phyloP scores from a whole-genome alignment of 2,797 vertebrate species.

The Carduelis carduelis region DNA sequence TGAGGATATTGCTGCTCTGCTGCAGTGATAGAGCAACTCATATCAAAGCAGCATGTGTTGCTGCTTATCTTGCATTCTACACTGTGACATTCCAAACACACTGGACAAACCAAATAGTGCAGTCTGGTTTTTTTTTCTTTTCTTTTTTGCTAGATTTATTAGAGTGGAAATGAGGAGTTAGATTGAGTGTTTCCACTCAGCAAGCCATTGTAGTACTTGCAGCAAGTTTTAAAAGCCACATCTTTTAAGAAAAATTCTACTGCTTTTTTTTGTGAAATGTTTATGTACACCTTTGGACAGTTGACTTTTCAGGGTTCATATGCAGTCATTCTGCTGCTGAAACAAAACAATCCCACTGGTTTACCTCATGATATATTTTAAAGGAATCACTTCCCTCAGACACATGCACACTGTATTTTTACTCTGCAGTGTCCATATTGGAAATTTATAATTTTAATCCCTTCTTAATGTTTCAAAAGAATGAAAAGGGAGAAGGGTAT shows the following conservation, averaged over 20 bases:
- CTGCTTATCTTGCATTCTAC: slow-evolving; percentile 31
- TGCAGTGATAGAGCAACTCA: neutral
- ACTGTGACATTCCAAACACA: neutral
- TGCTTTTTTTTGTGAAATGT: neutral
- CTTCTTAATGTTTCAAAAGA: neutral
- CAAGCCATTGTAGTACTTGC: neutral
- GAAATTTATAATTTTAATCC: neutral
- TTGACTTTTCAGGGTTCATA: neutral
- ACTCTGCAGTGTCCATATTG: fast-evolving
- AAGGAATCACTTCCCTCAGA: neutral
- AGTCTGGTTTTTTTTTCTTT: neutral
- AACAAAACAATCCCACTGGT: neutral
- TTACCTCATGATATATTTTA: neutral
- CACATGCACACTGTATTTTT: neutral
- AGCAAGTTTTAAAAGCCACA: neutral
- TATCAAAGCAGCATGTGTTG: slow-evolving; percentile 13
- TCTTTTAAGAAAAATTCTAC: neutral
- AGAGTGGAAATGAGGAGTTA: neutral
- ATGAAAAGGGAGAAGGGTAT: neutral
- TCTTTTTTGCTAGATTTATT: neutral
- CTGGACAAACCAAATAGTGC: neutral
- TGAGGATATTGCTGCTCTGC: slow-evolving; percentile 7
- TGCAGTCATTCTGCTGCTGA: neutral
- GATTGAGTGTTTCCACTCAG: neutral
- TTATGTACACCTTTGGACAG: neutral